Conservation (phyloP, 1,140 invertebrate species). For the Drosophila simulans region DNA sequence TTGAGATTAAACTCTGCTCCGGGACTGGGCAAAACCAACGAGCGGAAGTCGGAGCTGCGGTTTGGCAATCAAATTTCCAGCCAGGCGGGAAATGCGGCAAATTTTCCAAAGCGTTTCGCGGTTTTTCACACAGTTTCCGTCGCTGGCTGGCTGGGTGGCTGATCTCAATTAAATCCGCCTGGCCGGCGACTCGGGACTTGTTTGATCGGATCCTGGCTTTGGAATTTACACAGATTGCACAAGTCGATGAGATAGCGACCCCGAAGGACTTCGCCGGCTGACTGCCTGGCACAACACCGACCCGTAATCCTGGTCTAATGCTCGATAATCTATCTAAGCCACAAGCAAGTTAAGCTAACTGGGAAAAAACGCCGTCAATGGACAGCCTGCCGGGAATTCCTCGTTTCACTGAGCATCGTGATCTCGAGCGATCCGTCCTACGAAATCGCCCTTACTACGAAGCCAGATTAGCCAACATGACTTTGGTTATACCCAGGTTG, state of each 20-base stretch:
- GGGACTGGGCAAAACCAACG: slow-evolving; percentile 65
- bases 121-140: slow-evolving; percentile 68
- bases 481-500: slow-evolving; percentile 54
- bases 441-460: slow-evolving; percentile 27
- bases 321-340: slow-evolving; percentile 68
- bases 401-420: slow-evolving; percentile 54
- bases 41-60: slow-evolving; percentile 65
- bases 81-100: slow-evolving; percentile 37
- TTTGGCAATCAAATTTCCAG: slow-evolving; percentile 48
- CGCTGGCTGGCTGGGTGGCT: slow-evolving; percentile 12
- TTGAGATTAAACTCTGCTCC: slow-evolving; percentile 62
- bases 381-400: slow-evolving; percentile 60
- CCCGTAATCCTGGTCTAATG: slow-evolving; percentile 70
- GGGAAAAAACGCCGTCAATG: slow-evolving; percentile 80
- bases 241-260: slow-evolving; percentile 45
- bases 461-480: slow-evolving; percentile 43
- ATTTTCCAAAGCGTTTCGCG: slow-evolving; percentile 65
- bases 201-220: slow-evolving; percentile 81
- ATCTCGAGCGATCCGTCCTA: slow-evolving; percentile 8
- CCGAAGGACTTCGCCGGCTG: slow-evolving; percentile 6
- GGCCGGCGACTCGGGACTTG: slow-evolving; percentile 56
- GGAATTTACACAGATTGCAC: slow-evolving; percentile 80
- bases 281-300: slow-evolving; percentile 59
- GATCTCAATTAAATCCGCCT: slow-evolving; percentile 79
- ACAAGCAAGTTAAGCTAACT: slow-evolving; percentile 74